Evolutionary conservation across 2,113 vertebrate species (phyloP).

Genomic region (Neoarius graeffei): DNA sequence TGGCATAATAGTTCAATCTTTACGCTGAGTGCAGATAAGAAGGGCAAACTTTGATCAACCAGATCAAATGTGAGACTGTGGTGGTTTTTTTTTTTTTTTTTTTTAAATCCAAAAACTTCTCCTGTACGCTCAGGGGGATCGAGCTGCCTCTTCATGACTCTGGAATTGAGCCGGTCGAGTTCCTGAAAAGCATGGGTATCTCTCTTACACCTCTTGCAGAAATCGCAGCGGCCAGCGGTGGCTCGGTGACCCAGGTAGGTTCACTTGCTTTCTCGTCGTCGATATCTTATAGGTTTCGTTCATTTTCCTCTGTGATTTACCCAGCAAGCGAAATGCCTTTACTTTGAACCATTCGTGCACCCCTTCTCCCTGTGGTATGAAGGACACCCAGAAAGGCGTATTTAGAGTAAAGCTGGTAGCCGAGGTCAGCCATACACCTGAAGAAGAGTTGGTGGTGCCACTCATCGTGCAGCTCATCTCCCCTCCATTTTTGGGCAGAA

Average conservation of each 20-base stretch:
- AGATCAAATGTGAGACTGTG: not conserved
- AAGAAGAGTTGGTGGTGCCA: constrained; percentile 71
- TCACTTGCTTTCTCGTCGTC: not conserved
- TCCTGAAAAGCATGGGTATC: constrained; percentile 80
- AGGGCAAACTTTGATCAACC: not conserved
- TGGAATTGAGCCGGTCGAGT: constrained; percentile 76
- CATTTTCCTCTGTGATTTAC: not conserved
- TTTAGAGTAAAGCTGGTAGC: constrained; percentile 76
- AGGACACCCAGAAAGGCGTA: constrained; percentile 65
- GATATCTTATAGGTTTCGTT: not conserved
- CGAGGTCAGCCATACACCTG: constrained; percentile 66
- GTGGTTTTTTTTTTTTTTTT: too few relatives aligned
- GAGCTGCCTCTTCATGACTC: constrained; percentile 75
- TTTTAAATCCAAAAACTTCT: not conserved
- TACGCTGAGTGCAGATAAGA: not conserved
- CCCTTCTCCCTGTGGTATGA: not conserved
- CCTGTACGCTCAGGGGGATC: constrained; percentile 65
- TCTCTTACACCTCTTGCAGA: constrained; percentile 73
- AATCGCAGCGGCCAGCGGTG: constrained; percentile 42
- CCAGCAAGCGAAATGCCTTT: not conserved
- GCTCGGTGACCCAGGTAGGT: constrained; percentile 41
- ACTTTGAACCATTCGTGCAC: not conserved
- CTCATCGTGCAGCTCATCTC: constrained; percentile 78
- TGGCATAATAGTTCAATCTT: not conserved
- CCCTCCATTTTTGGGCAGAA: constrained; percentile 75